phyloP scores from a whole-genome alignment of 1,140 invertebrate species.

The Apis cerana region DNA sequence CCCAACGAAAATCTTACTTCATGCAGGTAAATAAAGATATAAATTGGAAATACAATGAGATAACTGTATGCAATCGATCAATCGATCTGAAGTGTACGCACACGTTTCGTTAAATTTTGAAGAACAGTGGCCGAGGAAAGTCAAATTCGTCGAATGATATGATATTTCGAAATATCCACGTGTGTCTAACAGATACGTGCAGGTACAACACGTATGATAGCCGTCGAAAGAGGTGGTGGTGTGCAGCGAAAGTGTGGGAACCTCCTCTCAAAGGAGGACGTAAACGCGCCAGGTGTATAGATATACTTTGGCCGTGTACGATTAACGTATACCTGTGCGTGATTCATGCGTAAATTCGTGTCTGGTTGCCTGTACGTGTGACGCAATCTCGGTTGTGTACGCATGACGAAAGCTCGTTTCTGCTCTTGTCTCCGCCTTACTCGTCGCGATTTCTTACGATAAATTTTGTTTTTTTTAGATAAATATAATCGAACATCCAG shows the following conservation, averaged over 20 bases:
- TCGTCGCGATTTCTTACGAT: neutral
- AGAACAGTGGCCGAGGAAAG: neutral
- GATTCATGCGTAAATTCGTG: constrained; percentile 71
- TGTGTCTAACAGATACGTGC: neutral
- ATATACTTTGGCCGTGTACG: constrained; percentile 30
- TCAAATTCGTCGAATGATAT: neutral
- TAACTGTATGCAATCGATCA: neutral
- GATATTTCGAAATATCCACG: constrained; percentile 23
- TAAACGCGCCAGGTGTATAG: constrained; percentile 41
- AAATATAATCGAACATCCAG: neutral
- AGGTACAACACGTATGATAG: neutral
- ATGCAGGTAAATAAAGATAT: too few species aligned
- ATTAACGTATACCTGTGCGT: constrained; percentile 49
- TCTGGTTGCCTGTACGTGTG: constrained; percentile 50
- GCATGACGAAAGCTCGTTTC: neutral
- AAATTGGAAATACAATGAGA: neutral
- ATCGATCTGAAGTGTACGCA: neutral
- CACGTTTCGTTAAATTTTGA: too few species aligned
- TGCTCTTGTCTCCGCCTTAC: neutral
- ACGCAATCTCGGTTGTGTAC: constrained; percentile 45
- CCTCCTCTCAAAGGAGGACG: constrained; percentile 39
- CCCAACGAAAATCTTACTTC: neutral
- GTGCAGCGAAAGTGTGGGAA: constrained; percentile 75
- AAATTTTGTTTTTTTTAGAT: neutral
- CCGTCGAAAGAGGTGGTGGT: constrained; percentile 50